Conservation (phyloP, 92 coral and sea anemone genomes). For the Scolanthus callimorphus region DNA sequence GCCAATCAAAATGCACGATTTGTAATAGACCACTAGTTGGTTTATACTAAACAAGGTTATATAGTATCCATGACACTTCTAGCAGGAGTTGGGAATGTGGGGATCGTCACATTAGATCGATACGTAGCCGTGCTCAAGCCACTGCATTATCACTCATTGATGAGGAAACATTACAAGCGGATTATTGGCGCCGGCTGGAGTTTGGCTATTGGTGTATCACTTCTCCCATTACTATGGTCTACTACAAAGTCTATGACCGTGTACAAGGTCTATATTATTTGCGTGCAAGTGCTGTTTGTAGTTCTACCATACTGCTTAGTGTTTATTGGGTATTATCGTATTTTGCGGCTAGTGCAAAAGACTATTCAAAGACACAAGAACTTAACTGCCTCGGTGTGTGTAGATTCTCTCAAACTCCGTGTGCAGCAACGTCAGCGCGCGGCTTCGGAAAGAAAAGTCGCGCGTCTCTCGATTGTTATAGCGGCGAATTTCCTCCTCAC, state of each 20-base stretch:
- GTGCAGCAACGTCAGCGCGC: not conserved
- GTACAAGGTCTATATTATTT: conserved; percentile 35
- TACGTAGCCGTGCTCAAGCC: conserved; percentile 51
- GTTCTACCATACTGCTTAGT: conserved; percentile 31
- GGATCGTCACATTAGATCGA: conserved; percentile 46
- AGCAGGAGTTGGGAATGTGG: conserved; percentile 48
- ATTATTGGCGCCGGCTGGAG: conserved; percentile 28
- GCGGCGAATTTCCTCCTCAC: conserved; percentile 38
- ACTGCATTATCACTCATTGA: conserved; percentile 27
- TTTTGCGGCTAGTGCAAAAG: conserved; percentile 40
- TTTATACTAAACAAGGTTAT: conserved; percentile 44
- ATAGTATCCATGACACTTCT: conserved; percentile 40
- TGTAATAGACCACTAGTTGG: too few species aligned
- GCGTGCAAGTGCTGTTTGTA: conserved; percentile 26
- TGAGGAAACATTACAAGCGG: conserved; percentile 22
- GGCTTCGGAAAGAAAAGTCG: conserved; percentile 44
- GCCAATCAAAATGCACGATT: too few species aligned
- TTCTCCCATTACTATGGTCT: conserved; percentile 49
- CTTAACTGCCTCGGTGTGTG: conserved; percentile 18
- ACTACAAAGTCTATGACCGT: conserved; percentile 12
- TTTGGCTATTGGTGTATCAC: conserved; percentile 26
- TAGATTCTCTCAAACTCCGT: not conserved
- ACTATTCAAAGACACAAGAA: conserved; percentile 28
- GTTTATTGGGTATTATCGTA: conserved; percentile 30
- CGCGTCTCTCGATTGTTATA: conserved; percentile 41